Evolutionary conservation across 2,797 vertebrate genomes (phyloP), one percentile per base, ranked within the genome.

Genomic region (Scarus forsteni): DNA sequence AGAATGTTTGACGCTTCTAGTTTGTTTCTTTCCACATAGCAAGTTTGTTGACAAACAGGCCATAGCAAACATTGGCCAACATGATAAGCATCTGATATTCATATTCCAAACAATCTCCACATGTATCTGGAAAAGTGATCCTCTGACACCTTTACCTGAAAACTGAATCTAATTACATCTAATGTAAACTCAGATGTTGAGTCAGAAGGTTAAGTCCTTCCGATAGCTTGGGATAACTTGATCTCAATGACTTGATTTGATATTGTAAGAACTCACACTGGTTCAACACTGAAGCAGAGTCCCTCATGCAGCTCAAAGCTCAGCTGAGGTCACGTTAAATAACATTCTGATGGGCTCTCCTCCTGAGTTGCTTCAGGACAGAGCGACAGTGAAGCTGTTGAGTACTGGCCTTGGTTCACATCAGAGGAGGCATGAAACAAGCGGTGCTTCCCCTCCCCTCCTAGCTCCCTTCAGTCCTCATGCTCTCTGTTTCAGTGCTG

Each of bases 401-500:
- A 77, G 70, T 5, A 3, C 27, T 66, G 67, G 74, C 57, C 73
- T 73, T 53, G 68, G 51, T 62, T 45, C 53, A 55, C 53, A 79
- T 67, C 77, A 80, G 75, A 75, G 71, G 64, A 78, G 79, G 83
- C 75, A 8, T 61, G 78, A 73, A 74, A 60, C 73, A 15, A 48
- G n/a, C 69, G 60, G 27, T 27, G 1, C 76, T 82, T 81, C 79
- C 80, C 50, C 43, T 75, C 75, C 74, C 75, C 67, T 66, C 67
- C 38, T 16, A 35, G 68, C 72, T 69, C 52, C 43, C 68, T 48
- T 62, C 57, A 55, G 58, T 42, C 42, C 39, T 19, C 36, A 53
- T 60, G 75, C 72, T 63, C 68, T 63, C 55, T 8, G 43, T 38
- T 35, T 79, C 86, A 83, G 84, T 75, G 35, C 59, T 61, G 68